Conservation (phyloP, 2,113 vertebrate genomes). For the Apaloderma vittatum region DNA sequence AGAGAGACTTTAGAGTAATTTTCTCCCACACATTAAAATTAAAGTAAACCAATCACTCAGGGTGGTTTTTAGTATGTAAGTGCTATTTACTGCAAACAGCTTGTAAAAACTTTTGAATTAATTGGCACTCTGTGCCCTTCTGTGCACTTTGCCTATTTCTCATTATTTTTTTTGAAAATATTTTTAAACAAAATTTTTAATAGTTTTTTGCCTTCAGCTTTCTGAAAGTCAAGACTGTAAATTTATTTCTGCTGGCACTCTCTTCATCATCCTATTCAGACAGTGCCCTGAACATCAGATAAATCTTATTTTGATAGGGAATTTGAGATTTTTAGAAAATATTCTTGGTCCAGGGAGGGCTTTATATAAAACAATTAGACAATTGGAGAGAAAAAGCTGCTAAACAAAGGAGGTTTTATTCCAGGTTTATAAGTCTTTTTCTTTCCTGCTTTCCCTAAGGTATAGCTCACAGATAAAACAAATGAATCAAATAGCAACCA, state of each 20-base stretch:
- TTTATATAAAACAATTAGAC: not conserved
- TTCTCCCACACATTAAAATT: not conserved
- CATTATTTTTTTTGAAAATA: constrained; percentile 4
- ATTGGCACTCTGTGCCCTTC: not conserved
- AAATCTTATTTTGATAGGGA: not conserved
- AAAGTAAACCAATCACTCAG: not conserved
- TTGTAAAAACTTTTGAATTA: not conserved
- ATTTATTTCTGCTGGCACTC: not conserved
- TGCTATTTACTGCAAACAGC: not conserved
- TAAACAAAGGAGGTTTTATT: not conserved
- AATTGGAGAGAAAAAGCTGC: not conserved
- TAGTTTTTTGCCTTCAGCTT: not conserved
- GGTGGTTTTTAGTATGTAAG: not conserved
- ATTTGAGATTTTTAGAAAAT: not conserved
- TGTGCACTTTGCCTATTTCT: not conserved
- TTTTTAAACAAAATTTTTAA: not conserved
- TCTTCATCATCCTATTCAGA: not conserved
- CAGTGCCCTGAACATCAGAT: not conserved
- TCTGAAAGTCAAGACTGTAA: not conserved
- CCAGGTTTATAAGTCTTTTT: not conserved
- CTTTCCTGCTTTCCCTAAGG: not conserved
- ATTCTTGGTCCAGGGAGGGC: not conserved
- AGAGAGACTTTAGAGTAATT: not conserved
- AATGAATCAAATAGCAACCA: not conserved
- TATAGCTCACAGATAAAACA: not conserved